Evolutionary conservation across 30 jellyfish, hydroid and myxozoan genomes (phyloP).

Genomic region (Turritopsis dohrnii): DNA sequence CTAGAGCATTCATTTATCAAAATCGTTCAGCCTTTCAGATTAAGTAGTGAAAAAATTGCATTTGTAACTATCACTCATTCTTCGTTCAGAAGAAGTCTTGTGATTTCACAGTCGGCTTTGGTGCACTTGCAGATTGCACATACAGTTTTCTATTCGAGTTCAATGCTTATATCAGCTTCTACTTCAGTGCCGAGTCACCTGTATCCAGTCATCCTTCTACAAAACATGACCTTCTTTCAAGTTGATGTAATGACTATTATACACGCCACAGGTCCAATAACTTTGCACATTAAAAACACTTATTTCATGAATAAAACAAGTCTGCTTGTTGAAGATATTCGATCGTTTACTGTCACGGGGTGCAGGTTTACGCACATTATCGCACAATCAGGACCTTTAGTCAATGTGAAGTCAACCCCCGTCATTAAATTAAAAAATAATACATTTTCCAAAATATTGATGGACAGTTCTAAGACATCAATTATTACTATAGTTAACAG

Average conservation of each 20-base stretch:
- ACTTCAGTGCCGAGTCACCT: not conserved
- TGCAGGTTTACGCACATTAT: not conserved
- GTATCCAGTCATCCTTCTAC: not conserved
- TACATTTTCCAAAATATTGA: not conserved
- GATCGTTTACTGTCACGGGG: not conserved
- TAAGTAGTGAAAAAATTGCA: not conserved
- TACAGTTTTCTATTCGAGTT: not conserved
- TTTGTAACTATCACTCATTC: not conserved
- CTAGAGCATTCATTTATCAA: not conserved
- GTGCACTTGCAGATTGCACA: not conserved
- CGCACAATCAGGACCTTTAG: not conserved
- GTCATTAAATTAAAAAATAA: not conserved
- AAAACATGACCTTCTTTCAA: not conserved
- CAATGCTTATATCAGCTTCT: not conserved
- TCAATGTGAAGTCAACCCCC: not conserved
- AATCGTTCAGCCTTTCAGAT: not conserved
- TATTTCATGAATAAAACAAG: not conserved
- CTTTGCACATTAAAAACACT: not conserved
- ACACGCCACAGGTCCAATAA: not conserved
- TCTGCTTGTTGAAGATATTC: not conserved
- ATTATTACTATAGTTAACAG: not conserved
- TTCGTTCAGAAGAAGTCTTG: not conserved
- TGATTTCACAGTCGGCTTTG: not conserved
- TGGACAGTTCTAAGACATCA: not conserved
- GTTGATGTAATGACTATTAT: not conserved